Evolutionary conservation across 2,113 vertebrate species (phyloP), one percentile per base, ranked within the genome.

Genomic region (Lucifuga dentata): DNA sequence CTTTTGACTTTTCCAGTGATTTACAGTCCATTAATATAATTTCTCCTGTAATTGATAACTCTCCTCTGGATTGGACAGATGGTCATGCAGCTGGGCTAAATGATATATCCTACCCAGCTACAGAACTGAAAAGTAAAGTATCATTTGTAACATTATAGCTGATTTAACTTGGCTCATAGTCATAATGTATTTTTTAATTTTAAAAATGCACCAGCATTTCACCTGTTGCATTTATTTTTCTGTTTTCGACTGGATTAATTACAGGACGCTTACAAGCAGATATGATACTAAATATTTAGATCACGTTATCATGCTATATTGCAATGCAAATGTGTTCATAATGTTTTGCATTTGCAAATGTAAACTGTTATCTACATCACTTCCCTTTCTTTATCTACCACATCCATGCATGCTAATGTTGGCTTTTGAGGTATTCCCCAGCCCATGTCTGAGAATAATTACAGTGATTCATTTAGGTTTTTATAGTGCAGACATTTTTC

Each of bases 381-480:
- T 29, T 29, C 26, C 26, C 7, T 29, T 3, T 29, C 26, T 29
- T 29, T 29, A 29, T 3, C 33, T 35, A 29, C 26, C 26, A 29
- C 26, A 29, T 3, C 26, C 7, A 7, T 29, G 26, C 26, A 29
- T 29, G 3, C 26, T 23, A 60, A 65, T 53, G 35, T 26, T 36
- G 46, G 80, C 64, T 71, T 84, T 36, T 40, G 62, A 85, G 71
- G 65, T 80, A 62, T 70, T 76, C 44, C 68, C 53, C 58, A 81
- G 78, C 72, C 65, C 21, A 65, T 5, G 44, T 67, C 86, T 88
- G 84, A 88, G 76, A 89, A 69, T 80, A 83, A 88, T 91, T 89
- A 88, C 60, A 81, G 67, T 83, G 85, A 90, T 84, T 87, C 62
- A 90, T 90, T 86, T 74, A 38, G 57, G 75, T 88, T 86, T 73